Conservation (phyloP, 92 coral and sea anemone species). For the Zoanthus solanderi region DNA sequence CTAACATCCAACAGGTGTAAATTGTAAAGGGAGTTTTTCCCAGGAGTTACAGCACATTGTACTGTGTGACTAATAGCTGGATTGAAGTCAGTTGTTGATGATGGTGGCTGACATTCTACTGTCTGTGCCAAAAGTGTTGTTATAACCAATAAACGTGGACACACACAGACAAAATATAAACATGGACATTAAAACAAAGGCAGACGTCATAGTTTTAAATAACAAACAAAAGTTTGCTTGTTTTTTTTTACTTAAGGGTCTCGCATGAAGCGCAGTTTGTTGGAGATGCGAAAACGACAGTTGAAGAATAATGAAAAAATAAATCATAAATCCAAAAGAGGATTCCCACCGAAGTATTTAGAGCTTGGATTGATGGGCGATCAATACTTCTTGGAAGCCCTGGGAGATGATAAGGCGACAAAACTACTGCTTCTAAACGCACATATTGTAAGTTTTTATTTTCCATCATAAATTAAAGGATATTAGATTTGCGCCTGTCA, state of each 20-base stretch:
- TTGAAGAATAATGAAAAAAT: slow-evolving; percentile 29
- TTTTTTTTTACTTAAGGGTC: slow-evolving; percentile 27
- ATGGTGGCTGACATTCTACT: too few relatives aligned
- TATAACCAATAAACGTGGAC: neutral
- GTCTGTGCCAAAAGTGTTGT: too few relatives aligned
- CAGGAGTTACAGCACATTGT: too few relatives aligned
- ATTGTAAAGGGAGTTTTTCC: too few relatives aligned
- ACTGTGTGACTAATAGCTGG: too few relatives aligned
- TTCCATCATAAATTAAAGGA: too few relatives aligned
- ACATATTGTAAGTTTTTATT: slow-evolving; percentile 77
- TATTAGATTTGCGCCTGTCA: neutral
- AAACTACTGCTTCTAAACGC: slow-evolving; percentile 69
- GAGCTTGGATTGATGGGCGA: slow-evolving; percentile 91
- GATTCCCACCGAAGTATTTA: slow-evolving; percentile 66
- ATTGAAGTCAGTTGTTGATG: neutral
- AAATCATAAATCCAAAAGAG: neutral
- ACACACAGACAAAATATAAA: neutral
- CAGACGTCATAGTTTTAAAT: neutral
- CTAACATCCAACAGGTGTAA: too few relatives aligned
- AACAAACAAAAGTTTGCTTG: neutral
- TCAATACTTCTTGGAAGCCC: slow-evolving; percentile 58
- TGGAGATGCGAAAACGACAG: slow-evolving; percentile 44
- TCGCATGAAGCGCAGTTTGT: slow-evolving; percentile 57
- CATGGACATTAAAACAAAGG: neutral
- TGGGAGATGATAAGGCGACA: slow-evolving; percentile 66